A percentile compares a stretch with the other conserved stretches of the same genome.
Conservation (phyloP, 2,113 vertebrate genomes). For the Mellivora capensis region DNA sequence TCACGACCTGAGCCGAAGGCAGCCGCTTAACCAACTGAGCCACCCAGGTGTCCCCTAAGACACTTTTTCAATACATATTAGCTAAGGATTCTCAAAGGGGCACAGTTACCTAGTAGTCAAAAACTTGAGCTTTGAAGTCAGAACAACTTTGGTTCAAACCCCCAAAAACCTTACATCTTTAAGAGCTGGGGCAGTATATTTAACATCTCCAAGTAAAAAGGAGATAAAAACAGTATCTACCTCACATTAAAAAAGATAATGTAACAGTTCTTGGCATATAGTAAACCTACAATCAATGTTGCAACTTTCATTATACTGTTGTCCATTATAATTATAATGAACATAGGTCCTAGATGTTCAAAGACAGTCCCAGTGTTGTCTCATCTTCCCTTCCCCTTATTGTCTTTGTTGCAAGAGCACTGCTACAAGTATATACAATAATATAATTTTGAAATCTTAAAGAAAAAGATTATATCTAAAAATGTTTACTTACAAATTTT, state of each 20-base stretch:
- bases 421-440: not conserved
- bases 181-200: not conserved
- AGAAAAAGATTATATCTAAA: not conserved
- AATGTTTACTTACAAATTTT: not conserved
- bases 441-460: not conserved
- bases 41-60: too few species aligned
- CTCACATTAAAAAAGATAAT: not conserved
- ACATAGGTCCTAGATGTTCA: not conserved
- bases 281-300: not conserved
- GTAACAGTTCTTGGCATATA: not conserved
- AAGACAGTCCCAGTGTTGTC: not conserved
- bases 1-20: too few species aligned
- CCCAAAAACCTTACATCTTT: not conserved
- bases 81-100: not conserved
- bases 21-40: too few species aligned
- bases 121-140: not conserved
- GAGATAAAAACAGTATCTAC: not conserved
- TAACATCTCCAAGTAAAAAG: not conserved
- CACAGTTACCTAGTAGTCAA: not conserved
- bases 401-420: not conserved
- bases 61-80: not conserved
- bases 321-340: not conserved
- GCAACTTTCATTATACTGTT: not conserved
- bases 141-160: not conserved
- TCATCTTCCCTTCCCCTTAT: not conserved